A percentile compares a stretch with the other conserved stretches of the same genome.
Conservation (phyloP, 2,113 vertebrate species). For the Neoarius graeffei region DNA sequence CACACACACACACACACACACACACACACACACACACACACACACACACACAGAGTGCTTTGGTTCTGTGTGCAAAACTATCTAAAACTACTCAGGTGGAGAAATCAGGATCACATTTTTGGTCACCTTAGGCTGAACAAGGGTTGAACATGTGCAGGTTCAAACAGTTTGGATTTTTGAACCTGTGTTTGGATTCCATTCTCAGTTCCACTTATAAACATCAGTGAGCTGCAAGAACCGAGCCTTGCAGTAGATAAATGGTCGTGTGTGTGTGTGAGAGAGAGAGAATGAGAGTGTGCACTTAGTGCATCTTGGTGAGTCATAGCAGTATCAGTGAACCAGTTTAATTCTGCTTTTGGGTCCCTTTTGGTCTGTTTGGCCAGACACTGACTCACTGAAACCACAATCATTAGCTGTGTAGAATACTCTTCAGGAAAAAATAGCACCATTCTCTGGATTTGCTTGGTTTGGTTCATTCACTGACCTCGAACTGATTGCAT, state of each 20-base stretch:
- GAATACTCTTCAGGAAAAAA: not conserved
- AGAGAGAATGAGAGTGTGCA: not conserved
- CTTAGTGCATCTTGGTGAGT: conserved; percentile 19
- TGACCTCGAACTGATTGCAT: conserved; percentile 20
- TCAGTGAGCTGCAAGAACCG: not conserved
- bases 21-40: too few species aligned
- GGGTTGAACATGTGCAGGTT: conserved; percentile 2
- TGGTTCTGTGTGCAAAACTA: not conserved
- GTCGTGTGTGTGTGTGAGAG: not conserved
- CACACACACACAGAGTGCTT: not conserved
- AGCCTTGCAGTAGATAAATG: conserved; percentile 14
- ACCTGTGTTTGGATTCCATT: not conserved
- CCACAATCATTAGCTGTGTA: conserved; percentile 1
- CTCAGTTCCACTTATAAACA: conserved; percentile 20
- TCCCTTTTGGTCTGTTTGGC: conserved; percentile 21
- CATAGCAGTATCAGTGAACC: conserved; percentile 36
- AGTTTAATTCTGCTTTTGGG: conserved; percentile 15
- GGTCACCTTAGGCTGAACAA: not conserved
- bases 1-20: too few species aligned
- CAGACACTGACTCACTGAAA: conserved; percentile 25
- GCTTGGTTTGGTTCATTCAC: conserved; percentile 1
- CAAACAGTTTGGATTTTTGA: not conserved
- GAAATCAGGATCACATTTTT: not conserved
- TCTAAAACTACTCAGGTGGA: not conserved
- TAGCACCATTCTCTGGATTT: not conserved